phyloP scores from a whole-genome alignment of 1,140 invertebrate genomes.

The Drosophila baimaii region DNA sequence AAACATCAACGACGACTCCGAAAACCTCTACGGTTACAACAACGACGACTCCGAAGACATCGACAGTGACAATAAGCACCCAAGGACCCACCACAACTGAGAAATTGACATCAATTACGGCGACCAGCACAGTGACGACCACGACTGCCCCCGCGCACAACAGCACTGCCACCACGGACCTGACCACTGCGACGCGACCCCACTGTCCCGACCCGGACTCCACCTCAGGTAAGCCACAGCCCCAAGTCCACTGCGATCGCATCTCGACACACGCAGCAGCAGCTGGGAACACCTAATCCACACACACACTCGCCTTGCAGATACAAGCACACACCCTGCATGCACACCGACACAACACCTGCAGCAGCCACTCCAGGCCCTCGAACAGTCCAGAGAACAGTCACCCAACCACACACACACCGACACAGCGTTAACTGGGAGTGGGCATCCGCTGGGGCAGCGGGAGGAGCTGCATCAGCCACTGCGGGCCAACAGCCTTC shows the following conservation, averaged over 20 bases:
- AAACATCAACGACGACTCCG: background rate
- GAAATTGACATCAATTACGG: background rate
- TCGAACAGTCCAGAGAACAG: constrained; percentile 1
- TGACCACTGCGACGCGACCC: constrained; percentile 9
- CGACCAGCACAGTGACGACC: constrained; percentile 9
- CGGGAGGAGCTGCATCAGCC: constrained; percentile 14
- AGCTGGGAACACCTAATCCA: constrained; percentile 22
- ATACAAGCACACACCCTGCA: constrained; percentile 44
- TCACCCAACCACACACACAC: constrained; percentile 19
- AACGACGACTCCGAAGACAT: constrained; percentile 3
- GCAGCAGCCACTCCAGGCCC: constrained; percentile 5
- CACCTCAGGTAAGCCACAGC: constrained; percentile 53
- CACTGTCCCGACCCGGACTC: constrained; percentile 18
- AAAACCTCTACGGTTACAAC: background rate
- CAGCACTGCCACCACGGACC: constrained; percentile 21
- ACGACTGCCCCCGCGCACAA: background rate
- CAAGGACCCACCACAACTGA: constrained; percentile 5
- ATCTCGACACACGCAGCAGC: background rate
- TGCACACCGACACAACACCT: constrained; percentile 54
- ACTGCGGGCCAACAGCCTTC: constrained; percentile 23
- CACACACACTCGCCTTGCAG: constrained; percentile 46
- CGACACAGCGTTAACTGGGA: constrained; percentile 9
- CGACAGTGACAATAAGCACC: constrained; percentile 4
- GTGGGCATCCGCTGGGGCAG: constrained; percentile 16
- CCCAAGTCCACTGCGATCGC: background rate